A percentile compares a stretch with the other conserved stretches of the same genome.
Conservation (phyloP, 2,113 vertebrate genomes). For the Gobius niger region DNA sequence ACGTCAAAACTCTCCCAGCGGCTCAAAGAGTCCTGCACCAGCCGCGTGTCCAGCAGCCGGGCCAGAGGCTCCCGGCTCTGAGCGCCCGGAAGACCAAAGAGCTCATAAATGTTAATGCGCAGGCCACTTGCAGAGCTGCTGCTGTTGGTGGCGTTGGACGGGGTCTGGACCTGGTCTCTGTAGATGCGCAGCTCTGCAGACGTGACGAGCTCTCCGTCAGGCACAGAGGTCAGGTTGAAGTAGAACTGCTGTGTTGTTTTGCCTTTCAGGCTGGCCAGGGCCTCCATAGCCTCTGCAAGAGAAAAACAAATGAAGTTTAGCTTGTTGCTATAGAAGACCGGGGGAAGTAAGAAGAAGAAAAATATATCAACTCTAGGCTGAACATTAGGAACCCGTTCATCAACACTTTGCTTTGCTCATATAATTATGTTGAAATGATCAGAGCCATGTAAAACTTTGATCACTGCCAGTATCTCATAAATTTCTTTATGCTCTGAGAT, state of each 20-base stretch:
- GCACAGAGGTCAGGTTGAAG: constrained; percentile 95
- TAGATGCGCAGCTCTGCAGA: constrained; percentile 96
- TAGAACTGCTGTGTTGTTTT: constrained; percentile 92
- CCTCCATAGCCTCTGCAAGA: constrained; percentile 88
- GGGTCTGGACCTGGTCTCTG: constrained; percentile 85
- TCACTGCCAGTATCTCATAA: constrained; percentile 26
- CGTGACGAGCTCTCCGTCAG: constrained; percentile 88
- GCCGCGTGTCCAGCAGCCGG: constrained; percentile 94
- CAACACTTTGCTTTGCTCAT: constrained; percentile 24
- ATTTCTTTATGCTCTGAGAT: constrained; percentile 48
- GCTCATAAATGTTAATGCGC: constrained; percentile 98
- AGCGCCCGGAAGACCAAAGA: constrained; percentile 83
- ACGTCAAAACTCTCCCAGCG: constrained; percentile 98
- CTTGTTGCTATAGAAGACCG: no score
- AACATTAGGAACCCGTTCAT: constrained; percentile 32
- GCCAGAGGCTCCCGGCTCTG: constrained; percentile 81
- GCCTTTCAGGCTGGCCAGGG: constrained; percentile 85
- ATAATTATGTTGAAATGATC: constrained; percentile 29
- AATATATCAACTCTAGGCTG: no score
- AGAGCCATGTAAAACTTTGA: constrained; percentile 15
- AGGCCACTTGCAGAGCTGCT: constrained; percentile 77
- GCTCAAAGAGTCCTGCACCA: constrained; percentile 91
- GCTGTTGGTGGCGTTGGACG: constrained; percentile 72
- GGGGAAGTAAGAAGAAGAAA: no score
- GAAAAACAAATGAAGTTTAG: constrained; percentile 12